These are phyloP conservation scores for Clytia hemisphaerica DNA, from an alignment of 30 jellyfish, hydroid and myxozoan genomes.

Conservation along the genomic window DNA sequence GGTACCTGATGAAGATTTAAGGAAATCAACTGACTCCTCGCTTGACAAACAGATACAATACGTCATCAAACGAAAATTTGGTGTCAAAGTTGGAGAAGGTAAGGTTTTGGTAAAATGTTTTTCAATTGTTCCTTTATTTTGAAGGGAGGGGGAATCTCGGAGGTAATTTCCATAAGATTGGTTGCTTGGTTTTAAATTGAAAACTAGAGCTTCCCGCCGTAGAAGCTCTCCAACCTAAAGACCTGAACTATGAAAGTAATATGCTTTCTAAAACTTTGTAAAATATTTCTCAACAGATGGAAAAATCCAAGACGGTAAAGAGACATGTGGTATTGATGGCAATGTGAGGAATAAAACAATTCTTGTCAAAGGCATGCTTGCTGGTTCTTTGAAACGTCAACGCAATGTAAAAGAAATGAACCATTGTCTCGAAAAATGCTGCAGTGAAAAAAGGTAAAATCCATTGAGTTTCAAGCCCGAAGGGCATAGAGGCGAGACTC, in stretches of 20 bases:
- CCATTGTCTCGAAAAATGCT: constrained; percentile 71
- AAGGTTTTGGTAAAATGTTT: background rate
- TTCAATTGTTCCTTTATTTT: too few species aligned
- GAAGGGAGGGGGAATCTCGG: too few species aligned
- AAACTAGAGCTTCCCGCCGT: too few species aligned
- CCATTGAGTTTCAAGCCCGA: too few species aligned
- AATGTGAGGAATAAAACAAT: constrained; percentile 69
- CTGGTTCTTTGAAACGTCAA: constrained; percentile 75
- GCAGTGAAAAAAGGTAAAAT: constrained; percentile 72
- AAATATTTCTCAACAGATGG: too few species aligned
- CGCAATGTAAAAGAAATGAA: constrained; percentile 42
- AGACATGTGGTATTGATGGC: constrained; percentile 73
- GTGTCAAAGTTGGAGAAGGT: constrained; percentile 86
- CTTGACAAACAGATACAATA: constrained; percentile 88
- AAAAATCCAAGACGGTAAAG: constrained; percentile 53
- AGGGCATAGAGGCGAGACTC: too few species aligned
- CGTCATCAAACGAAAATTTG: constrained; percentile 68
- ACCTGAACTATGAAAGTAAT: too few species aligned
- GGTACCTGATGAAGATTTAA: constrained; percentile 81
- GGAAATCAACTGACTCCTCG: constrained; percentile 29
- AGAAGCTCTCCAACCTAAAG: too few species aligned
- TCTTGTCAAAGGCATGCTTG: constrained; percentile 85
- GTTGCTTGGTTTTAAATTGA: too few species aligned
- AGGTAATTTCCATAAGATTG: too few species aligned
- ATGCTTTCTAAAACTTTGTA: too few species aligned